Base-by-base conservation (phyloP, 2,888 invertebrate species). In the Laspeyria flexula region DNA sequence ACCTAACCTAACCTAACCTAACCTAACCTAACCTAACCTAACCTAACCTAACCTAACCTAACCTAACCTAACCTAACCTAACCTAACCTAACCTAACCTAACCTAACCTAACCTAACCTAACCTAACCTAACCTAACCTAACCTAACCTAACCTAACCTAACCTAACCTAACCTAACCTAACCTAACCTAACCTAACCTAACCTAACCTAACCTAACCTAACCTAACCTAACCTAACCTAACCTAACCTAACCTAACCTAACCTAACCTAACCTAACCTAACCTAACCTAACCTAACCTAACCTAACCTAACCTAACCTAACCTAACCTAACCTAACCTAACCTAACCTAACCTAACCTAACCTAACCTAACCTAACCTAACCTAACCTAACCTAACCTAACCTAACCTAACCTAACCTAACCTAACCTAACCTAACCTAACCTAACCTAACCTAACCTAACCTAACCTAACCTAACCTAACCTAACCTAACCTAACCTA, bases 101-200 rank as follows among this genome's bases (percentile, higher is more conserved):
- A 48, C 48, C 39, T 39, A 48, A 48, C 49, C 49, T 49, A 50
- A 50, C 55, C 49, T 49, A 50, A 50, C 55, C 45, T 49, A 50
- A 50, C 55, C 44, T 49, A 50, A 45, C 49, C 45, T 45, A 50
- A 50, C 55, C 49, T 49, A 50, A 50, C 55, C 48, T 48, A 48
- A 48, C 54, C 48, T 48, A 51, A 43, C 55, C 46, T 43, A 55
- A 42, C 49, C 46, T 43, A 49, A 46, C 55, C 43, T 51, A 51
- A 55, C 55, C 55, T 55, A 45, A 50, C 55, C 50, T 45, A 45
- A 50, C 37, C 50, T 44, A 49, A 48, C 54, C 48, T 44, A 44
- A 48, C 54, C 48, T 49, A 49, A 48, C 54, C 38, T 39, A 23
- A 39, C 23, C 23, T 31, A 30, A 39, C 44, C 38, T 41, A 34